Conservation (phyloP, 2,888 invertebrate species). For the Serrognathus titanus region DNA sequence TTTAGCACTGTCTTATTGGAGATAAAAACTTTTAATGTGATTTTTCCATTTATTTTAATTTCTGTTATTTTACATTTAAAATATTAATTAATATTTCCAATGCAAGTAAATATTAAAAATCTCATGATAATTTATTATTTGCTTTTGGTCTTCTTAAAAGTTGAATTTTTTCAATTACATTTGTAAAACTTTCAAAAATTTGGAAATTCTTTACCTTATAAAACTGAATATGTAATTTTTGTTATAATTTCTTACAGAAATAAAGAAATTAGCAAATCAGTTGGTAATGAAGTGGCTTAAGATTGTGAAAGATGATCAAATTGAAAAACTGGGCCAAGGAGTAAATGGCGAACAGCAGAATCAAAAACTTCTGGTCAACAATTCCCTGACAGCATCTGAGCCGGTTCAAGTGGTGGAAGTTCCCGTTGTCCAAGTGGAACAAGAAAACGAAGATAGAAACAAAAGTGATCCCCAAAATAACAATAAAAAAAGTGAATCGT, state of each 20-base stretch:
- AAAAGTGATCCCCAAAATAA: conserved; percentile 5
- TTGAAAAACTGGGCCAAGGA: neutral
- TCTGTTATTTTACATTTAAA: too few relatives aligned
- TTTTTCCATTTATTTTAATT: too few relatives aligned
- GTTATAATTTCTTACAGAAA: conserved; percentile 56
- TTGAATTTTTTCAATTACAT: too few relatives aligned
- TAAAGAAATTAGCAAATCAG: conserved; percentile 72
- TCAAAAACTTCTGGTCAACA: neutral
- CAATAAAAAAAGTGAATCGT: conserved; percentile 20
- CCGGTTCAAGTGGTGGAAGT: conserved; percentile 13
- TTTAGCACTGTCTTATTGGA: too few relatives aligned
- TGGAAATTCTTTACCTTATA: too few relatives aligned
- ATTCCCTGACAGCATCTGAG: conserved; percentile 2
- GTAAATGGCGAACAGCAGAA: conserved; percentile 4
- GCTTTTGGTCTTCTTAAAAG: too few relatives aligned
- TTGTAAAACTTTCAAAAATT: too few relatives aligned
- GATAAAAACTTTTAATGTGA: too few relatives aligned
- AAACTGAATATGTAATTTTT: conserved; percentile 6
- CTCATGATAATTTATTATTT: too few relatives aligned
- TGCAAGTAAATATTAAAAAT: too few relatives aligned
- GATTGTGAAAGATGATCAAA: conserved; percentile 72
- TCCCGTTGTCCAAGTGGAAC: conserved; percentile 7
- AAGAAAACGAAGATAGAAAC: conserved; percentile 15
- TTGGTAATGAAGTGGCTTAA: conserved; percentile 88
- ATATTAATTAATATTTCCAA: too few relatives aligned